A percentile compares a stretch with the other conserved stretches of the same genome.
These are phyloP conservation scores for Tenthredo livida DNA, from an alignment of 2,888 invertebrate species.

Conservation along the genomic window DNA sequence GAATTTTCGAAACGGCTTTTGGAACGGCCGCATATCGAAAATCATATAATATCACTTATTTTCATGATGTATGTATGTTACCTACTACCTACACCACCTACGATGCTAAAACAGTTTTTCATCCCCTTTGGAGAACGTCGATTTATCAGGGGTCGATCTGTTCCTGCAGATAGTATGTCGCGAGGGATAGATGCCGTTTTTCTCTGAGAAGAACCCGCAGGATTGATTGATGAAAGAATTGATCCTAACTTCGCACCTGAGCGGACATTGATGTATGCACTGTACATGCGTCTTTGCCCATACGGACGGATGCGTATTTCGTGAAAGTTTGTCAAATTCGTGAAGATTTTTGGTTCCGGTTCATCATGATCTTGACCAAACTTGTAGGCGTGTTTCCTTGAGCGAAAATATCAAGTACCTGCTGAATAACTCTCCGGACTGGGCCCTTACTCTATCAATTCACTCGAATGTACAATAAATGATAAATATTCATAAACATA, in stretches of 20 bases:
- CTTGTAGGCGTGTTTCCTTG: no score
- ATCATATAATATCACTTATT: not conserved
- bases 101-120: not conserved
- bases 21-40: not conserved
- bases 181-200: not conserved
- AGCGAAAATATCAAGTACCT: no score
- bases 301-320: not conserved
- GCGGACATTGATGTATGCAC: conserved; percentile 1
- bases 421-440: no score
- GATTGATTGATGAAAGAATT: conserved; percentile 17
- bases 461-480: no score
- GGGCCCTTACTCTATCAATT: no score
- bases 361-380: no score
- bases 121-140: not conserved
- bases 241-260: not conserved
- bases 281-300: not conserved
- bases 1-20: not conserved
- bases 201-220: not conserved
- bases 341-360: not conserved
- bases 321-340: not conserved
- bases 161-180: not conserved
- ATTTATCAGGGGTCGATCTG: not conserved
- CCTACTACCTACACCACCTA: not conserved
- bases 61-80: not conserved
- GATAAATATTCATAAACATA: no score